Evolutionary conservation across 2,797 vertebrate genomes (phyloP), one percentile per base, ranked within the genome.

Genomic region (Carduelis carduelis): DNA sequence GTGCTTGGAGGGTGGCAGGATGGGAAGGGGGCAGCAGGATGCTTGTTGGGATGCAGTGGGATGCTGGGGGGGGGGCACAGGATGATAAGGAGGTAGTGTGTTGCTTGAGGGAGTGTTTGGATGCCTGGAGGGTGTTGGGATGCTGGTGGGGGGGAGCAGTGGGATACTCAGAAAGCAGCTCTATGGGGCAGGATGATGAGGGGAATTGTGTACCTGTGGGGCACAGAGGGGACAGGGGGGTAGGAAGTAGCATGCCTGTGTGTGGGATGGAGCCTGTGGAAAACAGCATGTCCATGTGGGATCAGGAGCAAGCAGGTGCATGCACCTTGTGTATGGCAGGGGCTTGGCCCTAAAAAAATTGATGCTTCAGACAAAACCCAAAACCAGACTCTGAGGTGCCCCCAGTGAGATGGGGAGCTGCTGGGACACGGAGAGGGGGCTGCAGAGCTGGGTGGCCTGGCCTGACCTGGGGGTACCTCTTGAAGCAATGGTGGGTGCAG

Each of bases 301-400:
- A 39, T 66, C 35, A 2, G 27, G 28, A 56, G 53, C 37, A 28
- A 70, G 43, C 30, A 3, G 9, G 34, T 14, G 28, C 28, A 11
- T 28, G 10, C 0, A 0, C 15, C 18, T 37, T 3, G 1, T 19
- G 35, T 65, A 7, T 0, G 1, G 60, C 6, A 2, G 44, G 13
- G 5, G 3, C 39, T 34, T 66, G n/a, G 14, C 35, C 2, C 0
- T 19, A 20, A 50, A 59, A 34, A 32, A 27, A 19, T 1, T 0
- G 21, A 11, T n/a, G 8, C 46, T 18, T 0, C 7, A 18, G 28
- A 21, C 6, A 32, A 82, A 84, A 23, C 2, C 4, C 26, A 11
- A 10, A 32, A 49, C 41, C 55, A 24, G 21, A 7, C 4, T 87
- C 3, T 0, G 16, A 32, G 15, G 5, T 32, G 35, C 23, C 27